Evolutionary conservation across 2,797 vertebrate genomes (phyloP).

Genomic region (Cirrhinus molitorella): DNA sequence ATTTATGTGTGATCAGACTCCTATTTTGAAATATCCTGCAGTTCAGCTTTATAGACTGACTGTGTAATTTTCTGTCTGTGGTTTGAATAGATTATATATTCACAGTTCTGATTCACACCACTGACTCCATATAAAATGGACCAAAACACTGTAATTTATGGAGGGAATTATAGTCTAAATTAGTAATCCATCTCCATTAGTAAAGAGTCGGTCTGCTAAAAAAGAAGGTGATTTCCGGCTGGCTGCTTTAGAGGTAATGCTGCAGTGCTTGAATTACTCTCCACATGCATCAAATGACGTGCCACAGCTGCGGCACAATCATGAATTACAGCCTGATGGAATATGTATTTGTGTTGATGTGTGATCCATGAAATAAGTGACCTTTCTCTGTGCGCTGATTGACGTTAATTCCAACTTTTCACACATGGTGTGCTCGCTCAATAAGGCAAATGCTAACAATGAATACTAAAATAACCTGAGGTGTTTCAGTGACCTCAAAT

Average conservation of each 20-base stretch:
- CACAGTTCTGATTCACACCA: slow-evolving; percentile 62
- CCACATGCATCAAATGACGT: slow-evolving; percentile 52
- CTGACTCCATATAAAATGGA: slow-evolving; percentile 56
- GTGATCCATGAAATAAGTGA: slow-evolving; percentile 75
- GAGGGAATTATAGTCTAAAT: slow-evolving; percentile 50
- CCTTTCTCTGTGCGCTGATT: slow-evolving; percentile 69
- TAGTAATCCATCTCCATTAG: slow-evolving; percentile 65
- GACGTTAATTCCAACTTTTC: slow-evolving; percentile 53
- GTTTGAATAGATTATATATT: neutral
- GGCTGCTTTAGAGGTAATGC: slow-evolving; percentile 66
- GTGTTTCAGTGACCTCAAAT: neutral
- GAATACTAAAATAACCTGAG: slow-evolving; percentile 50
- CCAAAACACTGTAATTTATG: slow-evolving; percentile 26
- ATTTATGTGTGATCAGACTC: neutral
- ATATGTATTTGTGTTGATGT: slow-evolving; percentile 20
- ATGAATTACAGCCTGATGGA: neutral
- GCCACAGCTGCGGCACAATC: neutral
- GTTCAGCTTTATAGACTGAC: neutral
- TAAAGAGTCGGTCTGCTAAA: slow-evolving; percentile 57
- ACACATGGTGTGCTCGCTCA: slow-evolving; percentile 59
- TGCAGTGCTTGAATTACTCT: slow-evolving; percentile 39
- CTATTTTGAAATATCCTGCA: neutral
- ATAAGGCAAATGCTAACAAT: slow-evolving; percentile 58
- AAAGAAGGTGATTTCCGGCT: slow-evolving; percentile 65
- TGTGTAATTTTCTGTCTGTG: neutral